phyloP scores from a whole-genome alignment of 92 coral and sea anemone species.

The Porites evermanni region DNA sequence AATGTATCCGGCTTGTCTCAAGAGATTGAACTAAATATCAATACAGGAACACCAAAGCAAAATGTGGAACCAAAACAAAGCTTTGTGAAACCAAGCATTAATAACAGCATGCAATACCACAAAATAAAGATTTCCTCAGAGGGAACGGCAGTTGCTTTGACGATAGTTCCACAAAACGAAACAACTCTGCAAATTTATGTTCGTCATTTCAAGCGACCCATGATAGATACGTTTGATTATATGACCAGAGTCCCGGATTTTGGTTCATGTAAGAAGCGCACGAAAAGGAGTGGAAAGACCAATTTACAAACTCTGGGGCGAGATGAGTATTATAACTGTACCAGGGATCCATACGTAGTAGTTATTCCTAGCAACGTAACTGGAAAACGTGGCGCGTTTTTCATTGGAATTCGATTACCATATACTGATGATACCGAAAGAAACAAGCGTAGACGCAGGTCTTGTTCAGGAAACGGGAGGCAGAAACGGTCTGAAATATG shows the following conservation, averaged over 20 bases:
- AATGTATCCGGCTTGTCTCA: constrained; percentile 73
- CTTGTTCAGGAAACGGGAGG: constrained; percentile 79
- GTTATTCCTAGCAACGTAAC: constrained; percentile 61
- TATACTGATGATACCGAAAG: constrained; percentile 11
- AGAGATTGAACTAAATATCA: constrained; percentile 74
- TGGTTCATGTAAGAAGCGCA: constrained; percentile 63
- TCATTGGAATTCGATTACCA: constrained; percentile 63
- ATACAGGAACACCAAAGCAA: constrained; percentile 25
- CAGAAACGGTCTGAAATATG: constrained; percentile 77
- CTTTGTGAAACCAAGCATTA: constrained; percentile 69
- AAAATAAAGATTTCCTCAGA: constrained; percentile 63
- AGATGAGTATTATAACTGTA: constrained; percentile 56
- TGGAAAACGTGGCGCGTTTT: constrained; percentile 65
- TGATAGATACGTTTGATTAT: constrained; percentile 50
- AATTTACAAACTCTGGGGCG: background rate
- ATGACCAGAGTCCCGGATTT: constrained; percentile 73
- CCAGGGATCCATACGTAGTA: constrained; percentile 63
- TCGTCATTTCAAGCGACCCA: constrained; percentile 71
- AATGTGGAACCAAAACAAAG: constrained; percentile 25
- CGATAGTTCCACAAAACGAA: constrained; percentile 68
- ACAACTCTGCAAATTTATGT: constrained; percentile 66
- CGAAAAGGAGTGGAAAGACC: background rate
- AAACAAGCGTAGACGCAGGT: constrained; percentile 75
- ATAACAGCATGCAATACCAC: constrained; percentile 81
- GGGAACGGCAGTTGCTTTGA: constrained; percentile 68